Percentiles rank a stretch among this genome's conserved stretches.
Conservation (phyloP, 1,140 invertebrate species). For the Drosophila serrata region DNA sequence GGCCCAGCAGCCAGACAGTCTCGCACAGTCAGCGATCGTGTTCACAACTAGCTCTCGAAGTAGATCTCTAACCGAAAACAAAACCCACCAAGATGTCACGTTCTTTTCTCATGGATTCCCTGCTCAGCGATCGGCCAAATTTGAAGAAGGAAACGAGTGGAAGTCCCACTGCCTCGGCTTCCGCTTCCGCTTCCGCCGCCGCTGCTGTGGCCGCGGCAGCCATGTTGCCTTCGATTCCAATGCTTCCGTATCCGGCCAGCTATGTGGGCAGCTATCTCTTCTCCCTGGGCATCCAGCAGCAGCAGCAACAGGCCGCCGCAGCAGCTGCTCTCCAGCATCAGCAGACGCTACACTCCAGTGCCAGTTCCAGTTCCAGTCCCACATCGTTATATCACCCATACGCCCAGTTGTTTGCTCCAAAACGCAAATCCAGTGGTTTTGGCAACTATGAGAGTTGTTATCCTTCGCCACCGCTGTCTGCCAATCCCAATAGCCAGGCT, state of each 20-base stretch:
- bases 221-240: conserved; percentile 85
- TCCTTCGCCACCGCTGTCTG: conserved; percentile 85
- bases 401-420: conserved; percentile 66
- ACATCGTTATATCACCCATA: conserved; percentile 75
- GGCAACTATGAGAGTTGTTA: conserved; percentile 67
- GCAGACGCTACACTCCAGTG: conserved; percentile 48
- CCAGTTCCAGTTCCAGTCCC: conserved; percentile 44
- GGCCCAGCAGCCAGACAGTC: conserved; percentile 67
- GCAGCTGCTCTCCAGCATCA: conserved; percentile 74
- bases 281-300: conserved; percentile 87
- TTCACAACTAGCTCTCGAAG: conserved; percentile 35
- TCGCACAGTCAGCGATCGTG: conserved; percentile 72
- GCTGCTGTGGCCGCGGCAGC: conserved; percentile 82
- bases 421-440: conserved; percentile 65
- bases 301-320: conserved; percentile 86
- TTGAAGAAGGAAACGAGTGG: conserved; percentile 73
- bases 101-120: conserved; percentile 91
- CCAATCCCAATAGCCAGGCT: conserved; percentile 43
- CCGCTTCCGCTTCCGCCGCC: conserved; percentile 81
- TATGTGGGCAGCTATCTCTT: conserved; percentile 88
- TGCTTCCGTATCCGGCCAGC: conserved; percentile 87
- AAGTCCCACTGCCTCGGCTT: conserved; percentile 70
- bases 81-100: conserved; percentile 88
- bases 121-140: conserved; percentile 88
- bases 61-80: conserved; percentile 3